phyloP scores from a whole-genome alignment of 2,797 vertebrate species.

The Sebastes melanostomus region DNA sequence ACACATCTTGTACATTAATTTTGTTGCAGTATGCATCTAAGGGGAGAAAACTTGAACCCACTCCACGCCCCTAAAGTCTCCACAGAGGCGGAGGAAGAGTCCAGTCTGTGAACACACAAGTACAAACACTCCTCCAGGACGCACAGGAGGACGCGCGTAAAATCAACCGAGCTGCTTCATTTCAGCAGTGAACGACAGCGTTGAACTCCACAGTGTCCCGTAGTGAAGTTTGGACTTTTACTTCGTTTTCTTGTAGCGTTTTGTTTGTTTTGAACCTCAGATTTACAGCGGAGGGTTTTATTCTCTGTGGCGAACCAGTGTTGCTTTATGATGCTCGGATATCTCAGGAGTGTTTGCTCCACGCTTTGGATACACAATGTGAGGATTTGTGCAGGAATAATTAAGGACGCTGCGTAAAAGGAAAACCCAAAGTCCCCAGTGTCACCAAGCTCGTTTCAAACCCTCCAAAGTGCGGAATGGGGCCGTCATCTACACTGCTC shows the following conservation, averaged over 20 bases:
- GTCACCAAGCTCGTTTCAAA: not conserved
- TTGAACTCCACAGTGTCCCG: not conserved
- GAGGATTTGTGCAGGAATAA: slow-evolving; percentile 40
- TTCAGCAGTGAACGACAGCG: not conserved
- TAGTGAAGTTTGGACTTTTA: not conserved
- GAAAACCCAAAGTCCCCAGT: not conserved
- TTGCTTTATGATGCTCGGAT: slow-evolving; percentile 43
- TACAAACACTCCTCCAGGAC: slow-evolving; percentile 47
- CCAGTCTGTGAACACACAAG: slow-evolving; percentile 10
- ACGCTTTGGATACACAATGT: slow-evolving; percentile 49
- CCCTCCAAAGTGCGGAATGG: slow-evolving; percentile 45
- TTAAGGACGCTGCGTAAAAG: slow-evolving; percentile 49
- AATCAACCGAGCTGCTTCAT: not conserved
- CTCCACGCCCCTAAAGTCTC: slow-evolving; percentile 60
- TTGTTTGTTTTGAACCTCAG: not conserved
- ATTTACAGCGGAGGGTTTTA: not conserved
- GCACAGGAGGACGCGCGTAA: slow-evolving; percentile 38
- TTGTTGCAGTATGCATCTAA: slow-evolving; percentile 11
- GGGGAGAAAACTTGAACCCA: slow-evolving; percentile 4
- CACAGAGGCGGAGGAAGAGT: slow-evolving; percentile 18
- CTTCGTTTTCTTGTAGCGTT: not conserved
- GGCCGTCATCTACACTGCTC: slow-evolving; percentile 28
- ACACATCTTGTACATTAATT: not conserved
- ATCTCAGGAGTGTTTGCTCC: slow-evolving; percentile 17
- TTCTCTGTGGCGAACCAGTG: not conserved